phyloP scores from a whole-genome alignment of 2,888 invertebrate species.

The Buathra laborator region DNA sequence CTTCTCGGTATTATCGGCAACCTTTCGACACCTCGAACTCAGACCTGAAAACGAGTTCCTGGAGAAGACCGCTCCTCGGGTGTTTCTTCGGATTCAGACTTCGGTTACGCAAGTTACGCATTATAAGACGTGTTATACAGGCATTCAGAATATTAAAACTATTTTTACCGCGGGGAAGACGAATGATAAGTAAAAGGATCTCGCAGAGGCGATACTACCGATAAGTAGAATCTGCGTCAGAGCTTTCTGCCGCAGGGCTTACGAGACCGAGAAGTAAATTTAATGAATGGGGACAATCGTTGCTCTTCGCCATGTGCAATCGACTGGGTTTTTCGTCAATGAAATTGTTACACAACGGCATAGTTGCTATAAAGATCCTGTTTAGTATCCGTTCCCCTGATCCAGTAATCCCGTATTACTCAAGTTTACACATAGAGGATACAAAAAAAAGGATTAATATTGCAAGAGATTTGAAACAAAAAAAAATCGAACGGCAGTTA shows the following conservation, averaged over 20 bases:
- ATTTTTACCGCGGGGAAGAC: slow-evolving; percentile 16
- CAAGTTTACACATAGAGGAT: not conserved
- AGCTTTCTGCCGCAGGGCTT: slow-evolving; percentile 30
- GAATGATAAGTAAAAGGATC: slow-evolving; percentile 2
- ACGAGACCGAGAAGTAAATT: slow-evolving; percentile 31
- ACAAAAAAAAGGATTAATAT: not conserved
- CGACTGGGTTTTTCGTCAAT: slow-evolving; percentile 60
- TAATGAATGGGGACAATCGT: slow-evolving; percentile 50
- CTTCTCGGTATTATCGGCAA: slow-evolving; percentile 42
- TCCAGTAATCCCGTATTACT: not conserved
- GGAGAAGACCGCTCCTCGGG: slow-evolving; percentile 31
- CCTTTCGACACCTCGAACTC: slow-evolving; percentile 52
- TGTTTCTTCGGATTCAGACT: slow-evolving; percentile 37
- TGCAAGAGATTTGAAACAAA: not conserved
- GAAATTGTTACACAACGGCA: slow-evolving; percentile 54
- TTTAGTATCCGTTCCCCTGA: slow-evolving; percentile 19
- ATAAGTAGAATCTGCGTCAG: slow-evolving; percentile 33
- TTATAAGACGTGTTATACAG: slow-evolving; percentile 26
- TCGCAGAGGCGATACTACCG: not conserved
- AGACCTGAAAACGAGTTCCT: slow-evolving; percentile 52
- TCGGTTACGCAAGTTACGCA: slow-evolving; percentile 43
- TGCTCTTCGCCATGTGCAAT: slow-evolving; percentile 56
- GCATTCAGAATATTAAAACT: not conserved
- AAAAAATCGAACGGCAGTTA: too few relatives aligned
- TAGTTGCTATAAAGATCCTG: slow-evolving; percentile 53